phyloP scores from a whole-genome alignment of 2,113 vertebrate genomes.

The Mohoua ochrocephala region DNA sequence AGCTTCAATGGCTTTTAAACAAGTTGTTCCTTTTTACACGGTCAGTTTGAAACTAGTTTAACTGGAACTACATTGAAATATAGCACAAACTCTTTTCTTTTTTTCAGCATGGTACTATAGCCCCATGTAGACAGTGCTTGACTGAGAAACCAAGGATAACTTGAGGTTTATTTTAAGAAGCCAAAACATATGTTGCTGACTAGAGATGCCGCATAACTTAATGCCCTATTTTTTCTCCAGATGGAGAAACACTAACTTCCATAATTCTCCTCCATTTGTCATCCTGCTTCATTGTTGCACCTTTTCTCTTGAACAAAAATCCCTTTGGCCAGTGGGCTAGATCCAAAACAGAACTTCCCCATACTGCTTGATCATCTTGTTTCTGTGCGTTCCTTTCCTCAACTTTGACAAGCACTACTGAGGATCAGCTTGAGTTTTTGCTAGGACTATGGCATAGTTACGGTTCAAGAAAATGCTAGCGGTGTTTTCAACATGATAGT shows the following conservation, averaged over 20 bases:
- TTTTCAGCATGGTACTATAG: constrained; percentile 46
- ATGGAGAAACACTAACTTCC: constrained; percentile 47
- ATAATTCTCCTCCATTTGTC: constrained; percentile 19
- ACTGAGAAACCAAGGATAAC: constrained; percentile 72
- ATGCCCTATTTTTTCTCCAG: not conserved
- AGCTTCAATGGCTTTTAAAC: constrained; percentile 14
- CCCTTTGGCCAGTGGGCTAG: not conserved
- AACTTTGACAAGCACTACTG: not conserved
- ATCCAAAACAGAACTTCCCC: constrained; percentile 25
- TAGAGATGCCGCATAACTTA: constrained; percentile 47
- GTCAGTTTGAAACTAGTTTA: constrained; percentile 20
- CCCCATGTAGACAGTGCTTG: constrained; percentile 42
- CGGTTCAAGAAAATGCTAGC: not conserved
- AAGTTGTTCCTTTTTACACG: not conserved
- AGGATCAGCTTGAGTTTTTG: constrained; percentile 15
- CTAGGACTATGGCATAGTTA: not conserved
- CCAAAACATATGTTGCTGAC: constrained; percentile 70
- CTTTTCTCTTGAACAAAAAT: constrained; percentile 8
- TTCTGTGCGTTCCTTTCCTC: not conserved
- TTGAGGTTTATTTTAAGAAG: constrained; percentile 61
- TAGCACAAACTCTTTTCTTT: not conserved
- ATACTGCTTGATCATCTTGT: not conserved
- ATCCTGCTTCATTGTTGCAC: constrained; percentile 35
- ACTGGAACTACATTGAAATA: constrained; percentile 40
- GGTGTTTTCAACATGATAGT: not conserved